Conservation (phyloP, 2,888 invertebrate genomes). For the Eupithecia exiguata region DNA sequence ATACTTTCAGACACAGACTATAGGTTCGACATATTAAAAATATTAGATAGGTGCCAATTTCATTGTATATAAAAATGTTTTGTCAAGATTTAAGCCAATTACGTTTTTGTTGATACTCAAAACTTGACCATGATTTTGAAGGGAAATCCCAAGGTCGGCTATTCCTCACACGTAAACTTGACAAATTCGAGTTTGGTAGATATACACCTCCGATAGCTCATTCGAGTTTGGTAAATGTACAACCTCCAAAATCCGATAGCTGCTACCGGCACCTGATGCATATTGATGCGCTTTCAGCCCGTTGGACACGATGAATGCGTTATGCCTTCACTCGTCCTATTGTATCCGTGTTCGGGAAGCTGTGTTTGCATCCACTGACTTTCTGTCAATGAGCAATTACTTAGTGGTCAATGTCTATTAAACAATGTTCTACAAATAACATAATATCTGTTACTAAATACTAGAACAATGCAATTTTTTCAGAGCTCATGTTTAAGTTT, state of each 20-base stretch:
- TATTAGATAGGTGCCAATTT: not conserved
- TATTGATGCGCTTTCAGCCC: constrained; percentile 30
- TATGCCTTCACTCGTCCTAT: constrained; percentile 8
- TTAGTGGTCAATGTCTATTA: no score
- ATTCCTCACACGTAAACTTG: not conserved
- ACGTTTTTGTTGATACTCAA: not conserved
- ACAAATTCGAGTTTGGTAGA: constrained; percentile 19
- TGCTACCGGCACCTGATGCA: no score
- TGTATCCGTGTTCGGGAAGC: not conserved
- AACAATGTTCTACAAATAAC: no score
- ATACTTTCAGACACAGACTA: not conserved
- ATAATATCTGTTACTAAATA: no score
- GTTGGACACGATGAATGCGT: constrained; percentile 25
- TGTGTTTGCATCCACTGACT: not conserved
- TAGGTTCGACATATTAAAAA: not conserved
- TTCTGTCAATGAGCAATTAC: not conserved
- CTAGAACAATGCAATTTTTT: no score
- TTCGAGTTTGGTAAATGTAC: no score
- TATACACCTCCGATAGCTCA: constrained; percentile 14
- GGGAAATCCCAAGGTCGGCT: not conserved
- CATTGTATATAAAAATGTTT: not conserved
- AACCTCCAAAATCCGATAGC: no score
- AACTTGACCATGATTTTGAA: not conserved
- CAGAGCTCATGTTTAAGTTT: no score
- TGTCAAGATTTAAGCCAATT: not conserved